Evolutionary conservation across 2,113 vertebrate genomes (phyloP).

Genomic region (Nothoprocta pentlandii): DNA sequence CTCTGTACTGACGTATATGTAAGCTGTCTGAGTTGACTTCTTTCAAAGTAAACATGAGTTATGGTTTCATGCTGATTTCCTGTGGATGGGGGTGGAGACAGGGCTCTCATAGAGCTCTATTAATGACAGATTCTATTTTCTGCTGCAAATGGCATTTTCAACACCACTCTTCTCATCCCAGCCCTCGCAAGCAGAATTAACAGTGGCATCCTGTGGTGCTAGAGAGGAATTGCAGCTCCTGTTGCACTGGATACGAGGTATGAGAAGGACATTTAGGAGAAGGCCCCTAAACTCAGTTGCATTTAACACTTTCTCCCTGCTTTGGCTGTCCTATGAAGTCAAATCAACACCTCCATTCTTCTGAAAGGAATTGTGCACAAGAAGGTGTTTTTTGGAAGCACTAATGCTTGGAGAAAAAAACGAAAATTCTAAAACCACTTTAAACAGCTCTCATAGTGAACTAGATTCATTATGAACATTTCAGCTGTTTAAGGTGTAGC

Average conservation of each 20-base stretch:
- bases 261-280: accelerated
- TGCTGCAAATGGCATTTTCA: not conserved
- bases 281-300: not conserved
- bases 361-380: not conserved
- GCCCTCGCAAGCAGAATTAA: not conserved
- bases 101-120: not conserved
- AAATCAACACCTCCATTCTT: accelerated
- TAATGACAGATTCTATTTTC: not conserved
- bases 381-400: not conserved
- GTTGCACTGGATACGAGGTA: accelerated
- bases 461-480: not conserved
- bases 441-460: accelerated
- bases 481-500: accelerated
- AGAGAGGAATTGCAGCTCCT: not conserved
- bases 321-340: accelerated
- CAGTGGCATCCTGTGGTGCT: conserved; percentile 52
- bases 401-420: not conserved
- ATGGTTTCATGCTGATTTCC: not conserved
- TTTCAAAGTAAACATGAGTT: not conserved
- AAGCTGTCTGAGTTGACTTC: accelerated
- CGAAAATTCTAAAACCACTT: accelerated
- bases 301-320: not conserved
- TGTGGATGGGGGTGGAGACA: not conserved
- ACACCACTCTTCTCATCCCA: accelerated
- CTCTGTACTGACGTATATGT: not conserved